Evolutionary conservation across 2,888 invertebrate species (phyloP), one percentile per base, ranked within the genome.

Genomic region (Psylliodes chrysocephalus): DNA sequence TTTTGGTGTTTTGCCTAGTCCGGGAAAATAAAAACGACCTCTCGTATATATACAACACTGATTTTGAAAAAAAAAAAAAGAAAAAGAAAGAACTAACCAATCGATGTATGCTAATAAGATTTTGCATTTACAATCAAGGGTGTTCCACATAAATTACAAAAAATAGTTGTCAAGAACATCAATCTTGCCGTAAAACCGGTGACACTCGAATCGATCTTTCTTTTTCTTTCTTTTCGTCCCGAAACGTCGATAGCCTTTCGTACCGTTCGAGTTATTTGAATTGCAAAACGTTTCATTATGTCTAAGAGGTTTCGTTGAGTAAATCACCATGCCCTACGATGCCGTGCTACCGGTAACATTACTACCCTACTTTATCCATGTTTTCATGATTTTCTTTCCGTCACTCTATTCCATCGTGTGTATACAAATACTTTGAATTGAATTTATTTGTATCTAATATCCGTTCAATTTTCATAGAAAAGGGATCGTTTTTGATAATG

Each of bases 281-380:
- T 78, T 81, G 81, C 81, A 82, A 81, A 81, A 78, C 79, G 75
- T 81, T 80, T 80, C 80, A 79, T 80, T 80, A 76, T 69, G 74
- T 71, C 75, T 79, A 78, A 81, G 79, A 79, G 81, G 79, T 78
- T 71, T 79, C 76, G 74, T 59, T 63, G 68, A 66, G 67, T 67
- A 60, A 70, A 67, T 67, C 67, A 70, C 68, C 42, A 65, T 65
- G 57, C 67, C 17, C 22, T 47, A 42, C 42, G 28, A 17, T 42
- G 42, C 42, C 42, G 28, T 42, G 42, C 10, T 7, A 28, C 33
- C 38, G 46, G 47, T 33, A 57, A 47, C 47, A 19, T 47, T 57
- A 14, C 35, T 38, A 57, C 57, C 33, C 70, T 30, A 49, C 49
- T 49, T 49, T 49, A 28, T 28, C 49, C 49, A 30, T 49, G 49